Evolutionary conservation across 2,888 invertebrate species (phyloP).

Genomic region (Apotomis capreana): DNA sequence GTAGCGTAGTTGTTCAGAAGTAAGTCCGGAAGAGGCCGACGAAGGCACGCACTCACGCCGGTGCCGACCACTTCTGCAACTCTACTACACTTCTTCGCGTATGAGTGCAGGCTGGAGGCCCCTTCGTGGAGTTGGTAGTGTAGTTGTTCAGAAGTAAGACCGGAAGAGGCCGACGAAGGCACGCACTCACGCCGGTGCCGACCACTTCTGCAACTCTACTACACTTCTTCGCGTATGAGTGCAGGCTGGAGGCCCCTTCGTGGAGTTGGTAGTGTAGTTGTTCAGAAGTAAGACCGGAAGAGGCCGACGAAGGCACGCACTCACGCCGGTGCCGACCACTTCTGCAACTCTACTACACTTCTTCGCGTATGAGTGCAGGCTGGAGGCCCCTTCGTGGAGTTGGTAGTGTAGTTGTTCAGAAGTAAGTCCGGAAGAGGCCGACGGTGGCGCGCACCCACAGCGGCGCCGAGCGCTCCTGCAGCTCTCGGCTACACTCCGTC

Average conservation of each 20-base stretch:
- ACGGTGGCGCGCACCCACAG: conserved; percentile 91
- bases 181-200: conserved; percentile 91
- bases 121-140: too few relatives aligned
- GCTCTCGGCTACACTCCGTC: conserved; percentile 85
- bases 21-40: conserved; percentile 60
- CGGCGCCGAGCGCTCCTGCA: conserved; percentile 88
- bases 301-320: too few relatives aligned
- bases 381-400: background rate
- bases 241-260: conserved; percentile 89
- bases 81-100: too few relatives aligned
- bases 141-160: conserved; percentile 85
- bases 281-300: too few relatives aligned
- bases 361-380: background rate
- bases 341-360: too few relatives aligned
- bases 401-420: conserved; percentile 68
- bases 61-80: too few relatives aligned
- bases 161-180: conserved; percentile 89
- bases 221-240: conserved; percentile 84
- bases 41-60: too few relatives aligned
- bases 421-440: conserved; percentile 88
- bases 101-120: background rate
- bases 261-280: conserved; percentile 77
- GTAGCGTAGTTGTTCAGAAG: conserved; percentile 76
- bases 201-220: conserved; percentile 87
- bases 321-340: too few relatives aligned